These are phyloP conservation scores for Hippocampus abdominalis DNA, from an alignment of 2,113 vertebrate genomes.

Conservation along the genomic window DNA sequence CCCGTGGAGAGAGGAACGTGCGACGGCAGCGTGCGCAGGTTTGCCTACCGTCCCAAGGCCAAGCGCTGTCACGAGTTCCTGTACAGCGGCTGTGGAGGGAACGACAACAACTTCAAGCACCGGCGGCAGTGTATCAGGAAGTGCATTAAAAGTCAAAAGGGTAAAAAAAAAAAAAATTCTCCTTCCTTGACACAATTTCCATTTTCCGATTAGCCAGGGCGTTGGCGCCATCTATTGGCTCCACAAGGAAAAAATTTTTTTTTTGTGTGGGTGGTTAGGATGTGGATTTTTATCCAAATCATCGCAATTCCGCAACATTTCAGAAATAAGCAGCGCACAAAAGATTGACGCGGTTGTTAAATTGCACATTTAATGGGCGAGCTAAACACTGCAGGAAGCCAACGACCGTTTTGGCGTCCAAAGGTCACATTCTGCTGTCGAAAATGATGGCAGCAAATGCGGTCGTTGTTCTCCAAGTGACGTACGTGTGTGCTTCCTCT, in stretches of 20 bases:
- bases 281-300: no score
- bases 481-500: background rate
- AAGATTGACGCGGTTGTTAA: no score
- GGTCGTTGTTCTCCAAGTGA: background rate
- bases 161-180: no score
- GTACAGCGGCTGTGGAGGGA: conserved; percentile 89
- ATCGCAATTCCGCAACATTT: background rate
- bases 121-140: conserved; percentile 71
- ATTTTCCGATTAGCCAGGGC: background rate
- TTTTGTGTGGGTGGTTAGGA: no score
- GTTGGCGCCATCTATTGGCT: background rate
- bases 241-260: no score
- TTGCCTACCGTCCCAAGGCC: conserved; percentile 67
- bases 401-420: no score
- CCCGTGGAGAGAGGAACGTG: conserved; percentile 75
- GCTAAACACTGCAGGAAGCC: no score
- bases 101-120: conserved; percentile 81
- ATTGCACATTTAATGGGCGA: no score
- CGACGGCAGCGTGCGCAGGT: conserved; percentile 66
- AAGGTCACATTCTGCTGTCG: no score
- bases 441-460: background rate
- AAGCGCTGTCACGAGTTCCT: conserved; percentile 74
- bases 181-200: background rate
- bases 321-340: background rate
- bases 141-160: conserved; percentile 70